Conservation (phyloP, 2,888 invertebrate genomes). For the Diploptera punctata region DNA sequence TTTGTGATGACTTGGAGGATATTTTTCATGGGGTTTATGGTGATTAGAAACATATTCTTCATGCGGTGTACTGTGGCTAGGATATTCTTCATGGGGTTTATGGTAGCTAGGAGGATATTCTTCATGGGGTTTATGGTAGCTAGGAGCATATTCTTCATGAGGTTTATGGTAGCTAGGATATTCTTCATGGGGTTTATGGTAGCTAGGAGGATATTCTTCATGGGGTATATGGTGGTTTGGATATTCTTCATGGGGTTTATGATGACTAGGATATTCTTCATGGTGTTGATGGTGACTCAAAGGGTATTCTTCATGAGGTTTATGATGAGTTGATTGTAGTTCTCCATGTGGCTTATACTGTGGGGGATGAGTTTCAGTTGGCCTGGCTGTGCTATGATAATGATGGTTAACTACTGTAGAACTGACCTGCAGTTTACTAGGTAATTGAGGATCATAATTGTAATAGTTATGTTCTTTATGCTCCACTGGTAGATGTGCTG, state of each 20-base stretch:
- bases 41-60: not conserved
- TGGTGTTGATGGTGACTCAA: not conserved
- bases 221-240: not conserved
- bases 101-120: not conserved
- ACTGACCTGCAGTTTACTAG: too few species aligned
- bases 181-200: conserved; percentile 13
- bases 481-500: not conserved
- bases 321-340: conserved; percentile 3
- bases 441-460: not conserved
- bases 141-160: not conserved
- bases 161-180: not conserved
- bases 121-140: not conserved
- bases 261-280: not conserved
- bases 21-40: not conserved
- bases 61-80: conserved; percentile 9
- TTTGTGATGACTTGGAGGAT: not conserved
- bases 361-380: not conserved
- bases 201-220: not conserved
- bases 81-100: conserved; percentile 8
- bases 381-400: not conserved
- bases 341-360: not conserved
- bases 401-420: too few species aligned
- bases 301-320: not conserved
- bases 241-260: not conserved
- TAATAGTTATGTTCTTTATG: not conserved